A percentile compares a stretch with the other conserved stretches of the same genome.
Evolutionary conservation across 2,797 vertebrate genomes (phyloP).

Genomic region (Acropternis orthonyx): DNA sequence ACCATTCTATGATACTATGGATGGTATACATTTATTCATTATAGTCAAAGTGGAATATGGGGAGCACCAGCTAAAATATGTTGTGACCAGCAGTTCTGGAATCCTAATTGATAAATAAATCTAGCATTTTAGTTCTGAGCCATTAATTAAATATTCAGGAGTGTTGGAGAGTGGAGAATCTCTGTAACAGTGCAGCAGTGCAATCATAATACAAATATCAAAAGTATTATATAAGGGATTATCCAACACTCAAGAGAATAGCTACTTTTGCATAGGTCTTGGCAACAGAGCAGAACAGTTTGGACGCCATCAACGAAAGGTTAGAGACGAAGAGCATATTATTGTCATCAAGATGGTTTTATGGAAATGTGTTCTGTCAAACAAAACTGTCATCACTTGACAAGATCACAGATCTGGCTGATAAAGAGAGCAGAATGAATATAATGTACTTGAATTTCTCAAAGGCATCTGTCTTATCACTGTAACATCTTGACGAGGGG

Average conservation of each 20-base stretch:
- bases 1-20: neutral
- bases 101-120: neutral
- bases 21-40: neutral
- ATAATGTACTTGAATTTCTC: constrained; percentile 4
- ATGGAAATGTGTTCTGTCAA: constrained; percentile 42
- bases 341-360: constrained; percentile 38
- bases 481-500: constrained; percentile 23
- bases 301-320: constrained; percentile 20
- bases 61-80: neutral
- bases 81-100: neutral
- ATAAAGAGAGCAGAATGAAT: constrained; percentile 31
- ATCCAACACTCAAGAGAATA: neutral
- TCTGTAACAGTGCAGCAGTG: neutral
- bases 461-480: constrained; percentile 24
- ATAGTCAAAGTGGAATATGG: neutral
- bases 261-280: neutral
- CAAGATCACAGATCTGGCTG: constrained; percentile 31
- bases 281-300: constrained; percentile 25
- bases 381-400: constrained; percentile 55
- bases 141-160: neutral
- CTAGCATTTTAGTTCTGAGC: neutral
- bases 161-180: neutral
- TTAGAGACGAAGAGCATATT: constrained; percentile 34
- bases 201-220: neutral
- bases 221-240: neutral